Base-by-base conservation (phyloP, 2,797 vertebrate species). In the Uromys caudimaculatus region DNA sequence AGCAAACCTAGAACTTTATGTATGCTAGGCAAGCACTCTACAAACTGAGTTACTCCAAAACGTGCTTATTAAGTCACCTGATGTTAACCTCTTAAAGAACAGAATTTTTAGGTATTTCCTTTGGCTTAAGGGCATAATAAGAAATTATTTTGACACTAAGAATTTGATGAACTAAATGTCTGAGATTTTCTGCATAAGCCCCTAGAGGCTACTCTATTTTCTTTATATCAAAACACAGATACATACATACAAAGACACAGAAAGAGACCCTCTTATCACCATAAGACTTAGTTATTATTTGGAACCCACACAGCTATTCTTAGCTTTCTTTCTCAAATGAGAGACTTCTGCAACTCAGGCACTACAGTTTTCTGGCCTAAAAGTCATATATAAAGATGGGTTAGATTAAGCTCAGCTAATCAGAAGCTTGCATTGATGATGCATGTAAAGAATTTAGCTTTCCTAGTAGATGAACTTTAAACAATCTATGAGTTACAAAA, bases 241-340 rank as follows among this genome's bases (percentile, higher is more conserved):
- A 73, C 17, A 69, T 8, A 56, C 21, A 56, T 11, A 19, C 32
- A 86, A 27, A 54, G 4, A 38, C 41, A 73, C 6, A 12, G 41
- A 52, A 41, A 3, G 67, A 27, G 9, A 82, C 35, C 47, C 38
- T 27, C 13, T 50, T 76, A 76, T 10, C 3, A 73, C 35, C 11
- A 50, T 21, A 82, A 54, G 23, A 88, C 5, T 93, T 87, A 38
- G 35, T 83, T 95, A 95, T 50, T 84, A 79, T 95, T 92, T 8
- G 58, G 62, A 44, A 38, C 32, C 1, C 47, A 92, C 38, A 32
- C 21, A 82, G 41, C 24, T 86, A 64, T 69, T 71, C 44, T 91
- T 76, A 81, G 35, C 38, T 93, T 94, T 54, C 62, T 47, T 35
- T 94, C 50, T 91, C 64, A 79, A 86, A 73, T 44, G 11, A 73